Conservation (phyloP, 2,113 vertebrate species). For the Baryphthengus martii region DNA sequence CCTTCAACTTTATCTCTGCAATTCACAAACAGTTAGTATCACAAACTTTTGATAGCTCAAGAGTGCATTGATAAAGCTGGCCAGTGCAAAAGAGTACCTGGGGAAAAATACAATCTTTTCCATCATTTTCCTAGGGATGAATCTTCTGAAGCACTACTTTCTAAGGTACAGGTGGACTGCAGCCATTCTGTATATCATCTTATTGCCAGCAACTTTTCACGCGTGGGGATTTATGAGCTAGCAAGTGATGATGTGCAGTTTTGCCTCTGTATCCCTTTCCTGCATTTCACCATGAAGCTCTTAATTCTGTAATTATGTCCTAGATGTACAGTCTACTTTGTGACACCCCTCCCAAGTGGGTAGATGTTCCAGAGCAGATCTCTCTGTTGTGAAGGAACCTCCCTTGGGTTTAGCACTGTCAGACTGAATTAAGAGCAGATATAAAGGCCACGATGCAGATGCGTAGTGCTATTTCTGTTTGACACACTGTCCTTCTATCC, state of each 20-base stretch:
- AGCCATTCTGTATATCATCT: not conserved
- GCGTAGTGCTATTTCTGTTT: not conserved
- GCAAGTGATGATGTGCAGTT: not conserved
- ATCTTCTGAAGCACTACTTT: not conserved
- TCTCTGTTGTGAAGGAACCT: not conserved
- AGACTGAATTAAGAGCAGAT: slow-evolving; percentile 36
- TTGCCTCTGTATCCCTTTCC: not conserved
- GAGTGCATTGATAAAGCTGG: not conserved
- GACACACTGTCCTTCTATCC: not conserved
- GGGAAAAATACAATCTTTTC: not conserved
- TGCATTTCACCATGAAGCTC: not conserved
- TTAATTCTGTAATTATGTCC: slow-evolving; percentile 23
- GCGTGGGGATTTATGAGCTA: not conserved
- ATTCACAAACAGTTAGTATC: not conserved
- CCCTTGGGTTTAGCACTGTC: slow-evolving; percentile 46
- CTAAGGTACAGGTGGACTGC: not conserved
- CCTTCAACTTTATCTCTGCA: not conserved
- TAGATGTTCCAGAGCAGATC: slow-evolving; percentile 37
- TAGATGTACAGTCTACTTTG: not conserved
- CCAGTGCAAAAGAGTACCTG: not conserved
- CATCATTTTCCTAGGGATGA: not conserved
- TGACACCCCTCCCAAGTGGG: not conserved
- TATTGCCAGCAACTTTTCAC: not conserved
- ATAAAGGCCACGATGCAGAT: slow-evolving; percentile 38
- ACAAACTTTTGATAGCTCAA: not conserved